Percentiles rank a stretch among this genome's conserved stretches.
These are phyloP conservation scores for Drosophila leontia DNA, from an alignment of 1,140 invertebrate species.

Conservation along the genomic window DNA sequence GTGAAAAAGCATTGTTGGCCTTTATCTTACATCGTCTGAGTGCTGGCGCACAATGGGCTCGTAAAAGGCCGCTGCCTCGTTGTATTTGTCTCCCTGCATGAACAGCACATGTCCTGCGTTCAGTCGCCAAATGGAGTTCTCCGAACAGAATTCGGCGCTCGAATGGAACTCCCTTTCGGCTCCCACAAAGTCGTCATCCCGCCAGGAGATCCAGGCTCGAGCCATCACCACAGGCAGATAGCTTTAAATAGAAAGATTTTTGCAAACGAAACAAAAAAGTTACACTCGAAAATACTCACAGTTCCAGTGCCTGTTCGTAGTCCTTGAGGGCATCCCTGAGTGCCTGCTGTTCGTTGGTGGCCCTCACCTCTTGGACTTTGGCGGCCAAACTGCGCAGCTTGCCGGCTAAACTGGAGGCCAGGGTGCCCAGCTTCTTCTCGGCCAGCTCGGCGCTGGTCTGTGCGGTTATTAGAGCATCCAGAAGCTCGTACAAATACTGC, in stretches of 20 bases:
- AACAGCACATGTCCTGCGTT: slow-evolving; percentile 99
- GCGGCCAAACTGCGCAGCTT: slow-evolving; percentile 96
- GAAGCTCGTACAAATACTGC: slow-evolving; percentile 95
- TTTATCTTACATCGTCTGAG: slow-evolving; percentile 92
- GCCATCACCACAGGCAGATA: slow-evolving; percentile 98
- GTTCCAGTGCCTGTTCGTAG: slow-evolving; percentile 96
- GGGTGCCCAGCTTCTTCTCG: slow-evolving; percentile 98
- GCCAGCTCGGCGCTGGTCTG: slow-evolving; percentile 99
- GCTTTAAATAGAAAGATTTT: slow-evolving; percentile 62
- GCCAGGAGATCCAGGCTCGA: slow-evolving; percentile 99
- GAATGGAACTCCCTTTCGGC: slow-evolving; percentile 98
- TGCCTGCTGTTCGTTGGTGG: slow-evolving; percentile 94
- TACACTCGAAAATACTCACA: slow-evolving; percentile 34
- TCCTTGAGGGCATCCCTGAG: slow-evolving; percentile 96
- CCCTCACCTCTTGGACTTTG: slow-evolving; percentile 95
- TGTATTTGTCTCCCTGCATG: slow-evolving; percentile 99
- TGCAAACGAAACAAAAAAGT: background rate
- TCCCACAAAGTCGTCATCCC: slow-evolving; percentile 97
- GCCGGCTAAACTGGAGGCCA: slow-evolving; percentile 96
- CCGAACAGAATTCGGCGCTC: slow-evolving; percentile 99
- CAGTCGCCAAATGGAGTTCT: slow-evolving; percentile 97
- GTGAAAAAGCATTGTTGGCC: background rate
- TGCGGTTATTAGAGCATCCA: slow-evolving; percentile 98
- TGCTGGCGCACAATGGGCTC: slow-evolving; percentile 99
- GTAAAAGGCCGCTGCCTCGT: slow-evolving; percentile 99